Evolutionary conservation across 2,888 invertebrate species (phyloP).

Genomic region (Agonum fuliginosum): DNA sequence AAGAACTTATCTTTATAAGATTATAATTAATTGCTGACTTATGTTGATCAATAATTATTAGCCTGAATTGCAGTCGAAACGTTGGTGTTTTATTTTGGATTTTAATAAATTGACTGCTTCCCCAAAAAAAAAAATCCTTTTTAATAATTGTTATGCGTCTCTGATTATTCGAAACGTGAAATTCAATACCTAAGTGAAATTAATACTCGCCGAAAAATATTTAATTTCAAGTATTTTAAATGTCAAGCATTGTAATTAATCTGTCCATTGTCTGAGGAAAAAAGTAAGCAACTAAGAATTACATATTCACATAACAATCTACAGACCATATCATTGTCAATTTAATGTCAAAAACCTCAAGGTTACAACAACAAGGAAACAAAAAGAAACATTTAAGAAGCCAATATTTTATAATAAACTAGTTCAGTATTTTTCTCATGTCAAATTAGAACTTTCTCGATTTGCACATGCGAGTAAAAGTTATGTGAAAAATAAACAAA

Average conservation of each 20-base stretch:
- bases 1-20: too few species aligned
- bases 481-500: conserved; percentile 36
- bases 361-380: conserved; percentile 23
- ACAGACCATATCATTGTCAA: conserved; percentile 26
- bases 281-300: conserved; percentile 7
- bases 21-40: too few species aligned
- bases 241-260: conserved; percentile 25
- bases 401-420: conserved; percentile 15
- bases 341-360: conserved; percentile 40
- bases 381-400: background rate
- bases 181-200: conserved; percentile 3
- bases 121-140: too few species aligned
- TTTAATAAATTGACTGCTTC: too few species aligned
- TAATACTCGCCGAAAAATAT: conserved; percentile 21
- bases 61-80: too few species aligned
- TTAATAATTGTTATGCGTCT: too few species aligned
- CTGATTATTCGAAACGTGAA: too few species aligned
- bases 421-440: conserved; percentile 23
- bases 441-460: conserved; percentile 32
- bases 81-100: too few species aligned
- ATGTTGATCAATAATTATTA: too few species aligned
- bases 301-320: conserved; percentile 36
- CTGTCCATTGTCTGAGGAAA: conserved; percentile 17
- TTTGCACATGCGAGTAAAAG: conserved; percentile 34
- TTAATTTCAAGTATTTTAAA: conserved; percentile 36